Percentiles rank a stretch among this genome's conserved stretches.
Evolutionary conservation across 2,113 vertebrate species (phyloP).

Genomic region (Rhizomys pruinosus): DNA sequence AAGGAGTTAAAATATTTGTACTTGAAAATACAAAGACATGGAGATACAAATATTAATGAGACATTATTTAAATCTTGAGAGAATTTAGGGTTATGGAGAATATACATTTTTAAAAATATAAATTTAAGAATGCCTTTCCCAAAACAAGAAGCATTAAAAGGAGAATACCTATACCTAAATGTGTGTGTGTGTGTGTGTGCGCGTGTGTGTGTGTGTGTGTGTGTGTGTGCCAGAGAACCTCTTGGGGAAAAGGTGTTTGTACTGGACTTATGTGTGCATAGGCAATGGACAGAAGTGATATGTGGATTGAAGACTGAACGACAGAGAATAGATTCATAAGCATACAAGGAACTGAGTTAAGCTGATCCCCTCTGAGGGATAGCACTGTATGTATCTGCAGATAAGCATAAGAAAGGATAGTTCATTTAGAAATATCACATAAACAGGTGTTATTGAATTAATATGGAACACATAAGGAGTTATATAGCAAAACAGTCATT

Average conservation of each 20-base stretch:
- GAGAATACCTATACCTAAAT: not conserved
- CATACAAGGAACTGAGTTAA: not conserved
- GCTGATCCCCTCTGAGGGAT: not conserved
- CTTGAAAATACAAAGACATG: not conserved
- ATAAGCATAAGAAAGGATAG: not conserved
- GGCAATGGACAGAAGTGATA: not conserved
- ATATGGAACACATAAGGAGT: not conserved
- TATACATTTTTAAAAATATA: not conserved
- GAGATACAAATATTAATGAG: slow-evolving; percentile 10
- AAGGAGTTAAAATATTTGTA: not conserved
- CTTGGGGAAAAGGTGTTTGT: fast-evolving
- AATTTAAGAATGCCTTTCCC: not conserved
- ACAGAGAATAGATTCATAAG: not conserved
- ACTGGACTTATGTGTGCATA: not conserved
- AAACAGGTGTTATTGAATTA: not conserved
- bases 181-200: too few species aligned
- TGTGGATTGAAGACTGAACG: not conserved
- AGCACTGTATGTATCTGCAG: not conserved
- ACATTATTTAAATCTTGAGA: not conserved
- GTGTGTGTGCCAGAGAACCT: too few species aligned
- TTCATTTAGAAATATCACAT: not conserved
- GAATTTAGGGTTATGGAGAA: not conserved
- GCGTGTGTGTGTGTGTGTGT: not conserved
- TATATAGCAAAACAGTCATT: not conserved
- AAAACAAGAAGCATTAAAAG: not conserved